These are phyloP conservation scores for Pocillopora grandis DNA, from an alignment of 92 coral and sea anemone species.

Conservation along the genomic window DNA sequence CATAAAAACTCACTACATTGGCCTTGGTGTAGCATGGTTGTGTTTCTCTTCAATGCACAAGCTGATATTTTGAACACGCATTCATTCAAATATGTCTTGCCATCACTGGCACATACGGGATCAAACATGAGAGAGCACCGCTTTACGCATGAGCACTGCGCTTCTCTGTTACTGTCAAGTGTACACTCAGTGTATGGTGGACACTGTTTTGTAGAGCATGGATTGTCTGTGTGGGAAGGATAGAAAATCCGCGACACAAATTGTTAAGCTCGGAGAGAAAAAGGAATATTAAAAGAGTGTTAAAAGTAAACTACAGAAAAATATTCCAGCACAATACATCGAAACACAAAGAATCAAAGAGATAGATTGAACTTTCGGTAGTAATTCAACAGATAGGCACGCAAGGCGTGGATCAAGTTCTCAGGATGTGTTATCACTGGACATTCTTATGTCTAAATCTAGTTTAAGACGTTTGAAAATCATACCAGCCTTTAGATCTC, in stretches of 20 bases:
- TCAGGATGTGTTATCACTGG: no score
- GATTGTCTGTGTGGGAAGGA: slow-evolving; percentile 48
- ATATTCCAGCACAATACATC: not conserved
- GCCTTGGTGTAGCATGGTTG: slow-evolving; percentile 65
- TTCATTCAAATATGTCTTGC: slow-evolving; percentile 71
- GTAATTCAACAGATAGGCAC: not conserved
- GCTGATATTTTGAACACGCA: slow-evolving; percentile 73
- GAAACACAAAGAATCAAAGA: not conserved
- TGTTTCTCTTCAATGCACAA: slow-evolving; percentile 66
- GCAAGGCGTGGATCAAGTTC: not conserved
- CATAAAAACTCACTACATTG: slow-evolving; percentile 70
- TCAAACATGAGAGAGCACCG: slow-evolving; percentile 62
- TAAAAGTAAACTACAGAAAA: not conserved
- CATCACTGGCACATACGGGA: slow-evolving; percentile 88
- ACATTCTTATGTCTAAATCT: no score
- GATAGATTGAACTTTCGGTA: not conserved
- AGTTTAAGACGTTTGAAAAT: no score
- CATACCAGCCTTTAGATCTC: no score
- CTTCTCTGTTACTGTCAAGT: slow-evolving; percentile 43
- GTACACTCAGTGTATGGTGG: slow-evolving; percentile 70
- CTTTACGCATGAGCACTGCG: slow-evolving; percentile 74
- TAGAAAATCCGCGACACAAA: not conserved
- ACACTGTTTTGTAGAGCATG: slow-evolving; percentile 68
- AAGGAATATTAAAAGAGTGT: not conserved
- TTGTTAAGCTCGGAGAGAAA: no score